Base-by-base conservation (phyloP, 1,140 invertebrate species). In the Drosophila lacteicornis region DNA sequence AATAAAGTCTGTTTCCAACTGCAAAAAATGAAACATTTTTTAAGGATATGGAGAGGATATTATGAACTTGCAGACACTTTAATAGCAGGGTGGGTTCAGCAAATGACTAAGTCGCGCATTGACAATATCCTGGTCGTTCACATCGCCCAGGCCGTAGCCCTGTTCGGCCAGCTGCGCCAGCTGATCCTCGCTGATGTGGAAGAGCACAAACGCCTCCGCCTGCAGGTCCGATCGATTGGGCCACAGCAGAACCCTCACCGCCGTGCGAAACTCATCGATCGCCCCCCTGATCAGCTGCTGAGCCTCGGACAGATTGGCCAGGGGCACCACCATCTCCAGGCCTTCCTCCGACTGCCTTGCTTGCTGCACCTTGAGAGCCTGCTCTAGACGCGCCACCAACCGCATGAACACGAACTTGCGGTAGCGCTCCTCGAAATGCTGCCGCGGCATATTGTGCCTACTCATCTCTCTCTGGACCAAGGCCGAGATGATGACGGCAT, bases 341-440 rank as follows among this genome's bases (percentile, higher is more conserved):
- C 40, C 53, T 8, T 46, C 19, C 15, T 51, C 55, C 0, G 71
- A 22, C 11, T 13, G 53, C 40, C 58, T 60, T 4, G 65, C 19
- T n/a, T 82, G 79, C 45, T 82, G 83, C 36, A 76, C 46, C 12
- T 70, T 49, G 8, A 87, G 42, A 1, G 80, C 80, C 8, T 40
- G 58, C 33, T 87, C 84, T 9, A 87, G 60, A 2, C 82, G 62
- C 33, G 70, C 75, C 19, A 84, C 85, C 55, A 90, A 27, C 6
- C 84, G 85, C 74, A 88, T 70, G 2, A 88, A 19, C 4, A 88
- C 69, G 50, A 84, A 88, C 2, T 85, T 50, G 11, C 84, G 73
- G 53, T 88, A 90, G 1, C 58, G 65, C 27, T 88, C 80, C 45
- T 88, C 80, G 47, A 67, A 70, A 9, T 67, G 15, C 12, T 63